Conservation (phyloP, 2,113 vertebrate species). For the Barbus barbus region DNA sequence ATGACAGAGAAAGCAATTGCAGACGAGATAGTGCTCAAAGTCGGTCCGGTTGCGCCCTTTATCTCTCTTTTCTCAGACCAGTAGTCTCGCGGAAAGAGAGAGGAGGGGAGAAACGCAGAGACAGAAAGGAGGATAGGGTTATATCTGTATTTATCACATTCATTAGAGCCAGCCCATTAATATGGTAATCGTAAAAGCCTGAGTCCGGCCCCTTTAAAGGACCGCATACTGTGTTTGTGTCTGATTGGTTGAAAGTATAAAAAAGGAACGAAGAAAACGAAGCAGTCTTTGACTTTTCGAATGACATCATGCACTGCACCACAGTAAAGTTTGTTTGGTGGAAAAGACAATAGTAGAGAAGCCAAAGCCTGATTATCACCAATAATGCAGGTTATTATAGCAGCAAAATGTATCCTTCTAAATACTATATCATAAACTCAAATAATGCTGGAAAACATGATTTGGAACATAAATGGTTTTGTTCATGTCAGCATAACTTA, state of each 20-base stretch:
- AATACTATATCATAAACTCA: no score
- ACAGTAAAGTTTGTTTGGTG: neutral
- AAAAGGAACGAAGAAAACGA: neutral
- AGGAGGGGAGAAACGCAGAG: neutral
- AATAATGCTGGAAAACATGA: no score
- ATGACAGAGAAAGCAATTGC: conserved; percentile 71
- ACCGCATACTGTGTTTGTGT: conserved; percentile 36
- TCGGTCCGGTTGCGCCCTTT: conserved; percentile 66
- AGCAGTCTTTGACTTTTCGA: conserved; percentile 20
- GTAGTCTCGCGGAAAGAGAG: conserved; percentile 1
- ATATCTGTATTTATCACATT: conserved; percentile 73
- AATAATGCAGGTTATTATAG: no score
- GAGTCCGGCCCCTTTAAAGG: conserved; percentile 41
- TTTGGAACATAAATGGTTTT: no score
- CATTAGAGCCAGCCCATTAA: conserved; percentile 75
- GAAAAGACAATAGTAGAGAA: neutral
- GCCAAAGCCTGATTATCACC: neutral
- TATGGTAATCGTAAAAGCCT: conserved; percentile 71
- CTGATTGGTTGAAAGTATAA: conserved; percentile 51
- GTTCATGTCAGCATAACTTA: no score
- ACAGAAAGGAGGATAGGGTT: neutral
- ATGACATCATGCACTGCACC: conserved; percentile 16
- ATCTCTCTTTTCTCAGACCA: conserved; percentile 74
- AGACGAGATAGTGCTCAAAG: conserved; percentile 71
- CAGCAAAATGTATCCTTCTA: no score